Percentiles rank a stretch among this genome's conserved stretches.
These are phyloP conservation scores for Sebastes iracundus DNA, from an alignment of 2,797 vertebrate genomes.

Conservation along the genomic window DNA sequence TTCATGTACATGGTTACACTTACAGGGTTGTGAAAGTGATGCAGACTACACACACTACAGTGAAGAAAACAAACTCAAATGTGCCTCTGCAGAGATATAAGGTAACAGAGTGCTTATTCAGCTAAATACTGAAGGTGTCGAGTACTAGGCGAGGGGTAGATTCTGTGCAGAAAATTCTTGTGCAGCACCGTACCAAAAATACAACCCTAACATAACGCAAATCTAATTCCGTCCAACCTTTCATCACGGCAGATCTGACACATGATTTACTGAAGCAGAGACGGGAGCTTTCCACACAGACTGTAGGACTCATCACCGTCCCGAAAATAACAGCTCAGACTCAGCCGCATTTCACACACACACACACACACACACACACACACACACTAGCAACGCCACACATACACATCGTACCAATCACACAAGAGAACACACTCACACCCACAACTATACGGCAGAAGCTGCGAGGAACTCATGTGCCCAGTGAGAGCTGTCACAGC, in stretches of 20 bases:
- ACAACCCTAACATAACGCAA: neutral
- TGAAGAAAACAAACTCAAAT: constrained; percentile 16
- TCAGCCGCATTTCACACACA: constrained; percentile 50
- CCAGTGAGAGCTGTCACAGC: constrained; percentile 63
- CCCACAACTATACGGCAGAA: constrained; percentile 53
- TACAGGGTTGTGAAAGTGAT: neutral
- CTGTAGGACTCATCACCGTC: constrained; percentile 33
- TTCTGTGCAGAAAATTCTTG: neutral
- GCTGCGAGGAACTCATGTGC: constrained; percentile 62
- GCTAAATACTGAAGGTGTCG: constrained; percentile 27
- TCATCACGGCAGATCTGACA: neutral
- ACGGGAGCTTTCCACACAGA: constrained; percentile 34
- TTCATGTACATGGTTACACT: neutral
- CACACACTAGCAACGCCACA: neutral
- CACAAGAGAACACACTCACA: constrained; percentile 54
- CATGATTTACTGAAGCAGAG: constrained; percentile 13
- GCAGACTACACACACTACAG: neutral
- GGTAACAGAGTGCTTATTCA: constrained; percentile 50
- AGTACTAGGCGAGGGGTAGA: neutral
- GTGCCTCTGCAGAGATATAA: constrained; percentile 35
- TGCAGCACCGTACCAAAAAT: neutral
- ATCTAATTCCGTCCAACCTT: neutral
- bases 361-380: neutral
- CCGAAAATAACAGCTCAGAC: constrained; percentile 64
- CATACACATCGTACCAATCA: constrained; percentile 31